Conservation (phyloP, 1,140 invertebrate genomes). For the Uloborus diversus region DNA sequence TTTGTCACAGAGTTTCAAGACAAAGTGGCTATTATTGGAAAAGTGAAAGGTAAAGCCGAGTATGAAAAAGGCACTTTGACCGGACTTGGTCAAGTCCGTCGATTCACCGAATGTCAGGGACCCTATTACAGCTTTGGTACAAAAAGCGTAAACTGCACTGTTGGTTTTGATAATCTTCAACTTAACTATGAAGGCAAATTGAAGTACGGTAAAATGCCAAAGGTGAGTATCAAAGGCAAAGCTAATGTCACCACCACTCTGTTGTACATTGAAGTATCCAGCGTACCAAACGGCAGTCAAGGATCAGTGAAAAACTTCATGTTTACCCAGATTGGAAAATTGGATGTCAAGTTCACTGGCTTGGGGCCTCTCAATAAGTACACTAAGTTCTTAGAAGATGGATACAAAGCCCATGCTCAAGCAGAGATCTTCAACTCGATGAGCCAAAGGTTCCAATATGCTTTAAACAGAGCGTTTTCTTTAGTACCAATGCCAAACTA, state of each 20-base stretch:
- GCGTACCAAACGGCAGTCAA: not conserved
- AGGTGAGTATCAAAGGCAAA: slow-evolving; percentile 33
- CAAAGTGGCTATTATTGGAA: slow-evolving; percentile 41
- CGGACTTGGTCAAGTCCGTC: slow-evolving; percentile 9
- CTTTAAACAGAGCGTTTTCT: slow-evolving; percentile 20
- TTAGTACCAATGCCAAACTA: slow-evolving; percentile 31
- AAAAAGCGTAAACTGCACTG: slow-evolving; percentile 39
- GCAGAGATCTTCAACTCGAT: slow-evolving; percentile 35
- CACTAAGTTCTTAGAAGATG: slow-evolving; percentile 25
- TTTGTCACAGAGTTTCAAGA: slow-evolving; percentile 40
- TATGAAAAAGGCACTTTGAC: slow-evolving; percentile 24
- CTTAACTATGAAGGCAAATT: slow-evolving; percentile 38
- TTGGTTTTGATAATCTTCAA: slow-evolving; percentile 18
- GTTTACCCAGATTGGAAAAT: slow-evolving; percentile 14
- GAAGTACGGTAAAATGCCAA: slow-evolving; percentile 49
- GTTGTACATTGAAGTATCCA: slow-evolving; percentile 25
- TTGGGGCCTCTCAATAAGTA: slow-evolving; percentile 38
- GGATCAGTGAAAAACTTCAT: slow-evolving; percentile 20
- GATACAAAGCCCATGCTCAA: not conserved
- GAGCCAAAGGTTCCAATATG: slow-evolving; percentile 36
- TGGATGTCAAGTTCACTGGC: not conserved
- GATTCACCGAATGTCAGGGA: slow-evolving; percentile 30
- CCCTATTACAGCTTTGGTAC: slow-evolving; percentile 36
- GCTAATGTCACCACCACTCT: slow-evolving; percentile 11
- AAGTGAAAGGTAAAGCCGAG: slow-evolving; percentile 40